Percentiles rank a stretch among this genome's conserved stretches.
Conservation (phyloP, 1,140 invertebrate species). For the Phenacoccus solenopsis region DNA sequence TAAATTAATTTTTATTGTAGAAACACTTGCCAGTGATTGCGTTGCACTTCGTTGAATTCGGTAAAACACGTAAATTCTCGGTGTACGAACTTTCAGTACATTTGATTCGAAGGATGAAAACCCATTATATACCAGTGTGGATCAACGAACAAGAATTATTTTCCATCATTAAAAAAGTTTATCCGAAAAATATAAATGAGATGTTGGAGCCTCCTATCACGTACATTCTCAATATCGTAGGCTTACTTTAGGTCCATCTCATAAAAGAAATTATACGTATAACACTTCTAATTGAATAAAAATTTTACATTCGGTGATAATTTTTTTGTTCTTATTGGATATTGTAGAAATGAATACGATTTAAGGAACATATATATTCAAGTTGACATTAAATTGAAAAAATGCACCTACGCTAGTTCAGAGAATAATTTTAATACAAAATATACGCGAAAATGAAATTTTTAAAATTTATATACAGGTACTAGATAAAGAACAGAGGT, state of each 20-base stretch:
- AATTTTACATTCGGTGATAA: too few relatives aligned
- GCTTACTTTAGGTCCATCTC: not conserved
- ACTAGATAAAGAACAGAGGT: not conserved
- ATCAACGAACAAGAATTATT: not conserved
- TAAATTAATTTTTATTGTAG: not conserved
- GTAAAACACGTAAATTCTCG: not conserved
- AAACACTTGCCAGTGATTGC: not conserved
- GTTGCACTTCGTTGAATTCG: not conserved
- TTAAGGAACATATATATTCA: not conserved
- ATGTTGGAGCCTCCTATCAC: not conserved
- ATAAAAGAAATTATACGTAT: not conserved
- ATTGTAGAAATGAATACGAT: not conserved
- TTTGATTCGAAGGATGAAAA: not conserved
- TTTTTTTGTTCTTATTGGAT: not conserved
- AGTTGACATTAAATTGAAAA: not conserved
- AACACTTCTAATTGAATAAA: not conserved
- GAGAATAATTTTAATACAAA: conserved; percentile 11
- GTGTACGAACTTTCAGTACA: not conserved
- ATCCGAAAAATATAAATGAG: not conserved
- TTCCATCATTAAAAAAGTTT: not conserved
- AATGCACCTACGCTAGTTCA: not conserved
- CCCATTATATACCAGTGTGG: not conserved
- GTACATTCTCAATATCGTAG: not conserved
- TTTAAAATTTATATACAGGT: conserved; percentile 6
- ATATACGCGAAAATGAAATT: conserved; percentile 4